Evolutionary conservation across 2,113 vertebrate genomes (phyloP).

Genomic region (Scomber scombrus): DNA sequence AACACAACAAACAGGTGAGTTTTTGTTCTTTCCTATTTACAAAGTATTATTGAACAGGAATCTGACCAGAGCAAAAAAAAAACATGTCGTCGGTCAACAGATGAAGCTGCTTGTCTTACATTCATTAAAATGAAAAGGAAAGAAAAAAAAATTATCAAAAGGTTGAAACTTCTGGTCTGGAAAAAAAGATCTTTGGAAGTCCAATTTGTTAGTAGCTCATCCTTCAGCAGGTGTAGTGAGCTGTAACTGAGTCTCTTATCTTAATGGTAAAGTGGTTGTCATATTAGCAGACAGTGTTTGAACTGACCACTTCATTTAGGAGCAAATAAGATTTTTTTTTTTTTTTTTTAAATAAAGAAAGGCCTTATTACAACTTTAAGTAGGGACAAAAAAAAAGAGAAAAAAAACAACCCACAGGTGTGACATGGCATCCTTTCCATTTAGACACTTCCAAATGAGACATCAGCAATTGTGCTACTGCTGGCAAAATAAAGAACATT

Average conservation of each 20-base stretch:
- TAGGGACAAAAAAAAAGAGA: not conserved
- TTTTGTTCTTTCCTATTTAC: conserved; percentile 65
- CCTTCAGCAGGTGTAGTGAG: not conserved
- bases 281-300: not conserved
- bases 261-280: not conserved
- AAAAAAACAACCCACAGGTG: not conserved
- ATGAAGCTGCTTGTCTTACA: conserved; percentile 23
- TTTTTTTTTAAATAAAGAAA: conserved; percentile 7
- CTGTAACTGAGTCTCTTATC: not conserved
- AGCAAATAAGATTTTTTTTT: not conserved
- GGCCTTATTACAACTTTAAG: not conserved
- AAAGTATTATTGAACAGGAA: conserved; percentile 50
- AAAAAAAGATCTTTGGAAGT: not conserved
- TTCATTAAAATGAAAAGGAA: conserved; percentile 40
- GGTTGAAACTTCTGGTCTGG: not conserved
- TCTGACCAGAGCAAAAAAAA: conserved; percentile 22
- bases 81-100: conserved; percentile 2
- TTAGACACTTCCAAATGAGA: conserved; percentile 44
- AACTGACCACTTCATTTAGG: not conserved
- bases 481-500: conserved; percentile 28
- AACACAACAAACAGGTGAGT: conserved; percentile 36
- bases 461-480: conserved; percentile 30
- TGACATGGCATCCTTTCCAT: not conserved
- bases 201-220: not conserved
- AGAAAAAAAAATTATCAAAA: not conserved